Evolutionary conservation across 2,888 invertebrate genomes (phyloP).

Genomic region (Fragum sueziense): DNA sequence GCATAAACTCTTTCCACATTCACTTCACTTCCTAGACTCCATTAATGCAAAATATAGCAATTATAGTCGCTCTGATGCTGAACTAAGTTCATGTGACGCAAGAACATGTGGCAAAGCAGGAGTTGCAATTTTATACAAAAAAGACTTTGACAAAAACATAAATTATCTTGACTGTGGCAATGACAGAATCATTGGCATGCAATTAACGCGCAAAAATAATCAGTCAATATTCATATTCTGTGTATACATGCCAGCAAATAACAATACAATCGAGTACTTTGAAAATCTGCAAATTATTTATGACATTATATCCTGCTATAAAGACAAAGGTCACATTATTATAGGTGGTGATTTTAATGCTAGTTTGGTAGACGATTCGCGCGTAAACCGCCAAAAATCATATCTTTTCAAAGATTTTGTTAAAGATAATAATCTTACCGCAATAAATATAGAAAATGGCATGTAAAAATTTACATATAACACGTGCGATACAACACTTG

Average conservation of each 20-base stretch:
- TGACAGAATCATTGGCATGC: background rate
- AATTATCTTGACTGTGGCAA: background rate
- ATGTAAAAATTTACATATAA: background rate
- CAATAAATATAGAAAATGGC: background rate
- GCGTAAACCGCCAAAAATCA: background rate
- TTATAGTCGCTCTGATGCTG: background rate
- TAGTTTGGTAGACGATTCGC: background rate
- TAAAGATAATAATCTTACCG: background rate
- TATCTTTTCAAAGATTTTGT: background rate
- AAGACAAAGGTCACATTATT: background rate
- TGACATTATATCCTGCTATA: background rate
- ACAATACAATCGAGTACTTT: background rate
- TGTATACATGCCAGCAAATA: background rate
- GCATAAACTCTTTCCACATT: background rate
- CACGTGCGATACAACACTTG: background rate
- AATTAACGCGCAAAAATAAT: background rate
- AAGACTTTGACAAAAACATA: background rate
- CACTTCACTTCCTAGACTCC: background rate
- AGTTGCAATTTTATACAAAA: background rate
- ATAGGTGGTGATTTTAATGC: constrained; percentile 8
- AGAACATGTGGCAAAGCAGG: constrained; percentile 11
- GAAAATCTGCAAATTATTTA: background rate
- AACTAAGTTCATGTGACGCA: background rate
- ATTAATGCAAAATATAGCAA: background rate
- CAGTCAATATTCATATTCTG: background rate